Evolutionary conservation across 2,797 vertebrate species (phyloP).

Genomic region (Enteromius thamalakanensis): DNA sequence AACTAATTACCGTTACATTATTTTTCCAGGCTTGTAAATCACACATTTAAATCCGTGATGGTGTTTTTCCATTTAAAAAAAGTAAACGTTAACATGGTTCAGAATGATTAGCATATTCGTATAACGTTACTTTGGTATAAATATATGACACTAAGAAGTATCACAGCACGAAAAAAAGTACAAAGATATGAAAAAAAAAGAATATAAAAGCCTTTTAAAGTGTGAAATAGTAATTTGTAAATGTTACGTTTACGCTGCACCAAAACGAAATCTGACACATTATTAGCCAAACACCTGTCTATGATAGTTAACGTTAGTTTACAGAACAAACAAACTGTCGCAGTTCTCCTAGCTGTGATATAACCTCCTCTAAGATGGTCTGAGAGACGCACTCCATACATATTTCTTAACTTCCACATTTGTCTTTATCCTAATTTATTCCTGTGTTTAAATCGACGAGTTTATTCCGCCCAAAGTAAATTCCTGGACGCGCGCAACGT

Average conservation of each 20-base stretch:
- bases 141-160: too few species aligned
- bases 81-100: not conserved
- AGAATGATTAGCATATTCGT: not conserved
- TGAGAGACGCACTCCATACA: not conserved
- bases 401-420: not conserved
- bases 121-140: too few species aligned
- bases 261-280: not conserved
- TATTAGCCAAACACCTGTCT: not conserved
- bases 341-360: not conserved
- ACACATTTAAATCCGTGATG: not conserved
- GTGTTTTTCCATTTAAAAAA: not conserved
- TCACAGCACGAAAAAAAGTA: too few species aligned
- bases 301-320: not conserved
- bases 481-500: not conserved
- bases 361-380: not conserved
- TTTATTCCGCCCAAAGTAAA: not conserved
- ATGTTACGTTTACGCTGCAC: not conserved
- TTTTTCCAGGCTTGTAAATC: not conserved
- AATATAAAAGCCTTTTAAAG: not conserved
- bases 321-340: not conserved
- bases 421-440: not conserved
- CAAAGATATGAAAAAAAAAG: too few species aligned
- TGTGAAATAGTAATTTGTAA: not conserved
- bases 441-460: too few species aligned
- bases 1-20: not conserved